Conservation (phyloP, 2,888 invertebrate genomes). For the Lacanobia oleracea region DNA sequence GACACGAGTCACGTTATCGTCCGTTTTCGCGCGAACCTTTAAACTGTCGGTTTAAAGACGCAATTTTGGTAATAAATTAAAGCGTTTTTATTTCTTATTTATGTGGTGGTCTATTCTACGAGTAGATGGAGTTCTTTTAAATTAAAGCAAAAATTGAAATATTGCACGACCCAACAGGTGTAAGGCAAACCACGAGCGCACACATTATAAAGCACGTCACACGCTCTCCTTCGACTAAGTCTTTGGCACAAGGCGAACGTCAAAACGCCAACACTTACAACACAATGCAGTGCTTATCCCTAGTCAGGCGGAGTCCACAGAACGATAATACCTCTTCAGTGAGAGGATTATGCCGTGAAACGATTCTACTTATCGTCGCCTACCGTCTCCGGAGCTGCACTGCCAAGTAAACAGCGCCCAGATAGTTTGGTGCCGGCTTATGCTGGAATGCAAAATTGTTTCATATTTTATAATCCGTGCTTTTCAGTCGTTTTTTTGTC, state of each 20-base stretch:
- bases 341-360: slow-evolving; percentile 78
- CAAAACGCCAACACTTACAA: slow-evolving; percentile 70
- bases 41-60: too few species aligned
- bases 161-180: slow-evolving; percentile 6
- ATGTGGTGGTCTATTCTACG: too few species aligned
- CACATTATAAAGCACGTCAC: slow-evolving; percentile 24
- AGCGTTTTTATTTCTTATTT: too few species aligned
- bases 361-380: slow-evolving; percentile 76
- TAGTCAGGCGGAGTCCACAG: slow-evolving; percentile 71
- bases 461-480: slow-evolving; percentile 44
- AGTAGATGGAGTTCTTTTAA: too few species aligned
- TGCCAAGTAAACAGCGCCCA: slow-evolving; percentile 62
- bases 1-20: too few species aligned
- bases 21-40: too few species aligned
- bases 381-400: slow-evolving; percentile 65
- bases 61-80: too few species aligned
- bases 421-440: slow-evolving; percentile 60
- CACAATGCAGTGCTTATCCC: slow-evolving; percentile 77
- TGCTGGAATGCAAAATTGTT: slow-evolving; percentile 45
- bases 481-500: neutral
- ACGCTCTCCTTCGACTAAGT: slow-evolving; percentile 46
- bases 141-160: too few species aligned
- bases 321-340: slow-evolving; percentile 81
- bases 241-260: slow-evolving; percentile 63
- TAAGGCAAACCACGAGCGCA: neutral